Evolutionary conservation across 2,113 vertebrate species (phyloP), one percentile per base, ranked within the genome.

Genomic region (Chionomys nivalis): DNA sequence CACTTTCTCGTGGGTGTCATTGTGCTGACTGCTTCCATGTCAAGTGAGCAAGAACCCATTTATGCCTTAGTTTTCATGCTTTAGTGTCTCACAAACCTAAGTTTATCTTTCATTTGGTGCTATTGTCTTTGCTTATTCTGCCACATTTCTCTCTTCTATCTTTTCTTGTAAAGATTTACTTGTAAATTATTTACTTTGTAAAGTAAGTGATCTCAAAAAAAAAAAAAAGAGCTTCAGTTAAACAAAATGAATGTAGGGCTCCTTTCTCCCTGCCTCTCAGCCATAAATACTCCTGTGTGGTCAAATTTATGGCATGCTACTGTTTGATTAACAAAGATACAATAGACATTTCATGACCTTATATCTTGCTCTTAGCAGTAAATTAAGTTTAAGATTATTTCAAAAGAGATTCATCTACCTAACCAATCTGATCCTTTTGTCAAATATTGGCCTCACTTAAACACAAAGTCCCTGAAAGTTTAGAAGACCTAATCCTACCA

Each of bases 311-410:
- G 82, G 16, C 63, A 39, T 77, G 58, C 73, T 61, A 39, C 61
- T 95, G 19, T 63, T 97, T 88, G 47, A 68, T 28, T 61, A 82
- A 83, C 49, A 94, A 61, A 55, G 58, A 82, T 73, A 88, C 13
- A 89, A 36, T 12, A 92, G 44, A 33, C 49, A 66, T 92, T 82
- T 79, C 3, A 2, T 73, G 76, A 24, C n/a, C 31, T 76, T 95
- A 5, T 70, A 65, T 86, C 70, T 92, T 89, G 52, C n/a, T 68
- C 93, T 93, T 17, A 88, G 49, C 36, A 94, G 42, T 96, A 86
- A 97, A 52, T 33, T 16, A 19, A 93, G 33, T 89, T 93, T 87
- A 89, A 95, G 89, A 70, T 94, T 96, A 94, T 95, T 95, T 94
- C 44, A 88, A 42, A 95, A 95, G 90, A 95, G 65, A 93, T 12